phyloP scores from a whole-genome alignment of 2,113 vertebrate genomes.

The Puntigrus tetrazona region DNA sequence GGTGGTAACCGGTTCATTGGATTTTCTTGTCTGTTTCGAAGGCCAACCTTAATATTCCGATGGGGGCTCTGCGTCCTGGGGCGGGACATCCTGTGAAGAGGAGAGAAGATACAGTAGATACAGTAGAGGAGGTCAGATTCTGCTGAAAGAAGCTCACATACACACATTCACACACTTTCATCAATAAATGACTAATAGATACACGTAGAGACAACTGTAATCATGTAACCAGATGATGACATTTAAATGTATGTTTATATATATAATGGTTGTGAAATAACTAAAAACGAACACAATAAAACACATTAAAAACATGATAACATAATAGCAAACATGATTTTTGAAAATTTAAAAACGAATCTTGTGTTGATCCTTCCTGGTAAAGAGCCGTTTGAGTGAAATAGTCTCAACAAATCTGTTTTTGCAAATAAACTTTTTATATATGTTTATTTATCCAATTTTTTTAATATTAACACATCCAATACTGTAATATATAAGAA shows the following conservation, averaged over 20 bases:
- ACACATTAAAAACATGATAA: too few species aligned
- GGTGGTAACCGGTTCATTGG: slow-evolving; percentile 56
- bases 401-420: too few species aligned
- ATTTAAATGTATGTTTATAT: neutral
- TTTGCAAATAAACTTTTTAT: too few species aligned
- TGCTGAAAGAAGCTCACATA: slow-evolving; percentile 20
- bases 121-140: slow-evolving; percentile 85
- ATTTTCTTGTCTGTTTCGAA: slow-evolving; percentile 69
- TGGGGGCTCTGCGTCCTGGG: slow-evolving; percentile 96
- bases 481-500: too few species aligned
- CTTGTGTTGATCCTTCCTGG: too few species aligned
- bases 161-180: neutral
- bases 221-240: neutral
- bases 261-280: too few species aligned
- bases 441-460: too few species aligned
- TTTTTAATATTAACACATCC: too few species aligned
- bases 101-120: slow-evolving; percentile 86
- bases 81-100: slow-evolving; percentile 92
- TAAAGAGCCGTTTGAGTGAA: too few species aligned
- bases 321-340: too few species aligned
- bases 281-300: too few species aligned
- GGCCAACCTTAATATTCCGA: slow-evolving; percentile 99
- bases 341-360: too few species aligned
- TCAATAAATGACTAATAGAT: neutral
- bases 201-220: neutral